These are phyloP conservation scores for Drosophila neotestacea DNA, from an alignment of 2,888 invertebrate species.

Conservation along the genomic window DNA sequence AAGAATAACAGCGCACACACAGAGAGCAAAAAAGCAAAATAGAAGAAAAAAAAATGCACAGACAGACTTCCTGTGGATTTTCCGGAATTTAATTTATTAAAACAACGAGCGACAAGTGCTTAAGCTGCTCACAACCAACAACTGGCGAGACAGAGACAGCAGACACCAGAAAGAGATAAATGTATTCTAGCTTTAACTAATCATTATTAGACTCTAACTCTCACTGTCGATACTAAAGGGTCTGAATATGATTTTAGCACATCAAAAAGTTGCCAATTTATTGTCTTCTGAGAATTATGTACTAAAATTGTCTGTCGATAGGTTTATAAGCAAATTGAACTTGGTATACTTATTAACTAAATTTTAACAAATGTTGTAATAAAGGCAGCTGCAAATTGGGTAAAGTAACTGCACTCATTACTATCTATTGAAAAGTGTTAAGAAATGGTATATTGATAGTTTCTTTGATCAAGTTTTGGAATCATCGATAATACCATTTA, in stretches of 20 bases:
- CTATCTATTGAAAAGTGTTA: too few species aligned
- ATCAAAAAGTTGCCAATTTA: not conserved
- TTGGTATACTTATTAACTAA: too few species aligned
- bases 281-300: not conserved
- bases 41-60: constrained; percentile 62
- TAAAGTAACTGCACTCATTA: not conserved
- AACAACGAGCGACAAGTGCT: constrained; percentile 75
- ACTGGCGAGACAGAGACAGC: constrained; percentile 2
- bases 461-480: too few species aligned
- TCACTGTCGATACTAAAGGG: constrained; percentile 13
- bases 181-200: constrained; percentile 12
- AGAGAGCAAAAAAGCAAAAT: constrained; percentile 1
- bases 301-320: not conserved
- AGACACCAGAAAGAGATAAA: not conserved
- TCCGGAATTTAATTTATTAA: constrained; percentile 85
- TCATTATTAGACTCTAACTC: constrained; percentile 2
- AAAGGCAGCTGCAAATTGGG: not conserved
- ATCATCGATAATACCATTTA: too few species aligned
- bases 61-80: constrained; percentile 85
- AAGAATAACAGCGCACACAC: constrained; percentile 35
- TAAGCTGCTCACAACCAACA: constrained; percentile 25
- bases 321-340: not conserved
- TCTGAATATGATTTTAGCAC: not conserved
- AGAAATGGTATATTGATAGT: not conserved
- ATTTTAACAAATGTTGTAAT: not conserved